These are phyloP conservation scores for Lycorma delicatula DNA, from an alignment of 1,140 invertebrate genomes.

Conservation along the genomic window DNA sequence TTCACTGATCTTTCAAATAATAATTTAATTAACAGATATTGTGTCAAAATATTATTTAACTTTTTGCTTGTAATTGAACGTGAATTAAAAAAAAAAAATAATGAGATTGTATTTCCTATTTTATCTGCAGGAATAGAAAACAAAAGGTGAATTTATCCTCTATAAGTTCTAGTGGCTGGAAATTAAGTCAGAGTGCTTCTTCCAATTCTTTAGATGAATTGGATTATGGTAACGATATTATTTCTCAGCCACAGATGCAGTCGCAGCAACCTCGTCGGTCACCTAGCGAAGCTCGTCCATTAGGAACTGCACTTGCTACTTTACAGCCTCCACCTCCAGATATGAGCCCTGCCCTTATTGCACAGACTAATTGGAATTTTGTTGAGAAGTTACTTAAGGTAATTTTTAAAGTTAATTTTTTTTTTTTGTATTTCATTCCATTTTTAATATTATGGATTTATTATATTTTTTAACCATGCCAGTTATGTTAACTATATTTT, in stretches of 20 bases:
- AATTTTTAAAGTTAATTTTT: too few species aligned
- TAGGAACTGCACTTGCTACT: slow-evolving; percentile 13
- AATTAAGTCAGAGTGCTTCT: slow-evolving; percentile 35
- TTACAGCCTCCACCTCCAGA: slow-evolving; percentile 34
- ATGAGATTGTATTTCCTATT: too few species aligned
- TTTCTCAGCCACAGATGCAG: background rate
- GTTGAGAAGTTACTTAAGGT: slow-evolving; percentile 94
- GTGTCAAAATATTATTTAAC: too few species aligned
- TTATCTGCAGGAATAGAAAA: slow-evolving; percentile 21
- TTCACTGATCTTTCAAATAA: too few species aligned
- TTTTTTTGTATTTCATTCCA: too few species aligned
- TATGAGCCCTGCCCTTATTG: slow-evolving; percentile 73
- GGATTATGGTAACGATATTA: background rate
- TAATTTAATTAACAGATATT: too few species aligned
- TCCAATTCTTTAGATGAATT: slow-evolving; percentile 8
- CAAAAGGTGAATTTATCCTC: too few species aligned
- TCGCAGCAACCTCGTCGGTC: background rate
- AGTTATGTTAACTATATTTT: too few species aligned
- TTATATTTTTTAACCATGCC: too few species aligned
- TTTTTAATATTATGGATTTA: too few species aligned
- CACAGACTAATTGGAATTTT: slow-evolving; percentile 97
- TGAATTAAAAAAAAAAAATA: too few species aligned
- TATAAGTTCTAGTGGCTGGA: slow-evolving; percentile 27
- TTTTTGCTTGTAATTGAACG: too few species aligned
- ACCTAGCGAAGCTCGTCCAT: slow-evolving; percentile 24